These are phyloP conservation scores for Druceiella hillmani DNA, from an alignment of 2,888 invertebrate genomes.

Conservation along the genomic window DNA sequence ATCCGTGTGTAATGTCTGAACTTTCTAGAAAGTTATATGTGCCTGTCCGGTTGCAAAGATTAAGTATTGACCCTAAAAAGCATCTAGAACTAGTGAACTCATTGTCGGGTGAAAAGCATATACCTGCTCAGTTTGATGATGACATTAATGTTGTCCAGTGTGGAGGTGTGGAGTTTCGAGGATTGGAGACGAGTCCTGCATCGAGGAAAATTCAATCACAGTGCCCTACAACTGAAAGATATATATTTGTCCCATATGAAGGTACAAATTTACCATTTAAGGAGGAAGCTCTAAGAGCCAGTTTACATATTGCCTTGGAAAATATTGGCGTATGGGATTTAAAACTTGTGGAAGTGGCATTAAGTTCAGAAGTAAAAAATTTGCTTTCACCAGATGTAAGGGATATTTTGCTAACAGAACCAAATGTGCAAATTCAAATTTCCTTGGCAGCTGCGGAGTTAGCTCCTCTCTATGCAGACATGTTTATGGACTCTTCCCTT, in stretches of 20 bases:
- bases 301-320: too few relatives aligned
- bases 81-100: constrained; percentile 42
- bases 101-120: constrained; percentile 27
- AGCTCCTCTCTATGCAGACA: too few relatives aligned
- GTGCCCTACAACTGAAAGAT: constrained; percentile 69
- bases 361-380: too few relatives aligned
- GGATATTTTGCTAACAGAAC: too few relatives aligned
- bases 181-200: constrained; percentile 74
- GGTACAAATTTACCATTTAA: constrained; percentile 53
- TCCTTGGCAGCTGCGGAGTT: too few relatives aligned
- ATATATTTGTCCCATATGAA: constrained; percentile 63
- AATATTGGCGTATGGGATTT: too few relatives aligned
- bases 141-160: constrained; percentile 62
- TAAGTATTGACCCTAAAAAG: constrained; percentile 62
- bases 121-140: constrained; percentile 59
- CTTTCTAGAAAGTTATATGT: constrained; percentile 64
- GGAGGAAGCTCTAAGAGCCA: too few relatives aligned
- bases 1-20: constrained; percentile 68
- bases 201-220: constrained; percentile 66
- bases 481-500: too few relatives aligned
- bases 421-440: too few relatives aligned
- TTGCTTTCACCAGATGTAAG: too few relatives aligned
- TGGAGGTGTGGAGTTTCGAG: constrained; percentile 73
- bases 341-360: too few relatives aligned
- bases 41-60: constrained; percentile 70